A percentile compares a stretch with the other conserved stretches of the same genome.
phyloP scores from a whole-genome alignment of 2,113 vertebrate species.

The Pomatostomus ruficeps region DNA sequence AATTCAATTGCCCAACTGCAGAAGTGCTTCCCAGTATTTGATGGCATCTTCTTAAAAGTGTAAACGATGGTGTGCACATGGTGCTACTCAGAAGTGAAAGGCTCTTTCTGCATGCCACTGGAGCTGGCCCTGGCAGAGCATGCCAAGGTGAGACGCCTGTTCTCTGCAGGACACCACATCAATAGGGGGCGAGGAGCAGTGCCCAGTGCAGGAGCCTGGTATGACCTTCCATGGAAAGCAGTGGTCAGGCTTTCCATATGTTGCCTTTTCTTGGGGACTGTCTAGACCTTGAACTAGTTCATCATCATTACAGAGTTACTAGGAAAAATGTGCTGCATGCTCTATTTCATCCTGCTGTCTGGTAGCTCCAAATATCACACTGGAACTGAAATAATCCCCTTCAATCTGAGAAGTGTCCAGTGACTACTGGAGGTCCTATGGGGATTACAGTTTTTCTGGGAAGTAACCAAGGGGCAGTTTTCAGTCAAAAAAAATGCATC shows the following conservation, averaged over 20 bases:
- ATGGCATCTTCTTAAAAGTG: background rate
- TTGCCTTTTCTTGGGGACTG: background rate
- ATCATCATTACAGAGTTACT: background rate
- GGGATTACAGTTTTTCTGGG: background rate
- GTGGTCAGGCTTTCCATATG: background rate
- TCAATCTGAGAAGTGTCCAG: background rate
- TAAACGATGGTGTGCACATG: background rate
- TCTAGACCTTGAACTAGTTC: background rate
- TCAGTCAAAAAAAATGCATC: background rate
- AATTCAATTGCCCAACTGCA: constrained; percentile 1
- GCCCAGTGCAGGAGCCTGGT: fast-evolving
- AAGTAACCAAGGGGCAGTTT: background rate
- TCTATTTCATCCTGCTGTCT: background rate
- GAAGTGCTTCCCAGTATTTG: background rate
- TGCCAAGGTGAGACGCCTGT: background rate
- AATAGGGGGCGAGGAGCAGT: fast-evolving
- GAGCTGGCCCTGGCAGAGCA: fast-evolving
- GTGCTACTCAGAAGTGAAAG: background rate
- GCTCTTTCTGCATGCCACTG: background rate
- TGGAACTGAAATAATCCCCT: background rate
- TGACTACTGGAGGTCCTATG: background rate
- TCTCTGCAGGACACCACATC: background rate
- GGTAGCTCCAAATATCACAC: background rate
- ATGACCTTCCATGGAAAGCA: background rate
- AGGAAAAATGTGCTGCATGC: background rate